Evolutionary conservation across 2,113 vertebrate genomes (phyloP).

Genomic region (Leucosticte australis): DNA sequence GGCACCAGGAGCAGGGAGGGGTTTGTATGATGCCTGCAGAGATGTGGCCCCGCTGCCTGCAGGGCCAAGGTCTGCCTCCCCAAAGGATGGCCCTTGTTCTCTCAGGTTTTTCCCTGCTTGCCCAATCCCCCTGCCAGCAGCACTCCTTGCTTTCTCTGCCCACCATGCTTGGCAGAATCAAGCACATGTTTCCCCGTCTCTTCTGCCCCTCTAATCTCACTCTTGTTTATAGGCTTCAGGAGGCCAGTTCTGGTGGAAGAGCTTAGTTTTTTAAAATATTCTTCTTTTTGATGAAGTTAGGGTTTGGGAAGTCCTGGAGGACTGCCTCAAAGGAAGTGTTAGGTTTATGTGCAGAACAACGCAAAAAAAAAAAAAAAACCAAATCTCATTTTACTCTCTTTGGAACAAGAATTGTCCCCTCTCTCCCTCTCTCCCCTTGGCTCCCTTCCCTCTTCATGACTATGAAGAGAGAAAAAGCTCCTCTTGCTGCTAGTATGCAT

Average conservation of each 20-base stretch:
- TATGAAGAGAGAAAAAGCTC: neutral
- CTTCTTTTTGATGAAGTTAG: slow-evolving; percentile 18
- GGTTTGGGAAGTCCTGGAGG: neutral
- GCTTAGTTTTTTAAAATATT: neutral
- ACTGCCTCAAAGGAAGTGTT: slow-evolving; percentile 36
- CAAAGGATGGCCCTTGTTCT: neutral
- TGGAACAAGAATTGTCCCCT: neutral
- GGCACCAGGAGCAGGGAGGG: neutral
- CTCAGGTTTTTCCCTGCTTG: neutral
- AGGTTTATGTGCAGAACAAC: slow-evolving; percentile 17
- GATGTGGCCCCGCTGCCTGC: neutral
- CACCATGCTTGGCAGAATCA: neutral
- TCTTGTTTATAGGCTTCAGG: slow-evolving; percentile 3
- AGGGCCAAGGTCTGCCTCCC: neutral
- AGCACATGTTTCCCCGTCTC: neutral
- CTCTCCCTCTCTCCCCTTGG: neutral
- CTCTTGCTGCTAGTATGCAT: fast-evolving
- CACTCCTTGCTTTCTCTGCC: neutral
- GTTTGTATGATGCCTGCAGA: neutral
- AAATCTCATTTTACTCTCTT: neutral
- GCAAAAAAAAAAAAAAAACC: neutral
- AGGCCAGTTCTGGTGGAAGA: neutral
- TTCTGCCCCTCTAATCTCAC: neutral
- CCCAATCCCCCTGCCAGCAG: neutral
- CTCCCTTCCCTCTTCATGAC: neutral